These are phyloP conservation scores for Selene dorsalis DNA, from an alignment of 2,797 vertebrate genomes.

Conservation along the genomic window DNA sequence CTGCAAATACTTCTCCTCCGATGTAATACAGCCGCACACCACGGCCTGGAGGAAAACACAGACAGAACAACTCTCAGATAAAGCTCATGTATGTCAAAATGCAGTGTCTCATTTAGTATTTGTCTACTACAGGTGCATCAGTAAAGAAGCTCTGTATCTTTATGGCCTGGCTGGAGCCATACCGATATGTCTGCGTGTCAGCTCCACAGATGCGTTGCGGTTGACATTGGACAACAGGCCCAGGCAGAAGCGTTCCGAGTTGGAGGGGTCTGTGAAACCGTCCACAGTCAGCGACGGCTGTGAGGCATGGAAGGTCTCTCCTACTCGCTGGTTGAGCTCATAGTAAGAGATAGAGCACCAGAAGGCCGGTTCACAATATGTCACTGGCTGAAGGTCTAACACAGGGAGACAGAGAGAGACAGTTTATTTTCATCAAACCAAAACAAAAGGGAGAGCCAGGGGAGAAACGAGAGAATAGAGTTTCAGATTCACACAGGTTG, in stretches of 20 bases:
- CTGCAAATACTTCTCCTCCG: slow-evolving; percentile 97
- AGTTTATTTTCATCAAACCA: not conserved
- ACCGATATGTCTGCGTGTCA: slow-evolving; percentile 97
- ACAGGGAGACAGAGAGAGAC: slow-evolving; percentile 15
- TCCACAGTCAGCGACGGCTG: slow-evolving; percentile 99
- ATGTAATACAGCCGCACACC: slow-evolving; percentile 98
- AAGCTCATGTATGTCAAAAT: not conserved
- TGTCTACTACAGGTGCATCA: too few species aligned
- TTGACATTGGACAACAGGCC: slow-evolving; percentile 97
- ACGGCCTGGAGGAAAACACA: slow-evolving; percentile 84
- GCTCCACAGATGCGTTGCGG: slow-evolving; percentile 94
- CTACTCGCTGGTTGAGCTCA: slow-evolving; percentile 98
- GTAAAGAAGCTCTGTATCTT: accelerated
- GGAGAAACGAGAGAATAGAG: too few species aligned
- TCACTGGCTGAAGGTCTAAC: slow-evolving; percentile 96
- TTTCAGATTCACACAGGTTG: too few species aligned
- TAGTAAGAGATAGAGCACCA: slow-evolving; percentile 99
- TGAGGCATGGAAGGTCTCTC: slow-evolving; percentile 98
- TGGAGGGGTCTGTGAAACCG: slow-evolving; percentile 98
- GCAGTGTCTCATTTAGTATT: not conserved
- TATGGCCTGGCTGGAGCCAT: slow-evolving; percentile 22
- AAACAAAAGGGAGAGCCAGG: not conserved
- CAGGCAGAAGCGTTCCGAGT: slow-evolving; percentile 98
- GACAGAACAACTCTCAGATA: slow-evolving; percentile 27
- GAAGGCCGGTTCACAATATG: slow-evolving; percentile 98